Evolutionary conservation across 2,113 vertebrate genomes (phyloP).

Genomic region (Propithecus coquereli): DNA sequence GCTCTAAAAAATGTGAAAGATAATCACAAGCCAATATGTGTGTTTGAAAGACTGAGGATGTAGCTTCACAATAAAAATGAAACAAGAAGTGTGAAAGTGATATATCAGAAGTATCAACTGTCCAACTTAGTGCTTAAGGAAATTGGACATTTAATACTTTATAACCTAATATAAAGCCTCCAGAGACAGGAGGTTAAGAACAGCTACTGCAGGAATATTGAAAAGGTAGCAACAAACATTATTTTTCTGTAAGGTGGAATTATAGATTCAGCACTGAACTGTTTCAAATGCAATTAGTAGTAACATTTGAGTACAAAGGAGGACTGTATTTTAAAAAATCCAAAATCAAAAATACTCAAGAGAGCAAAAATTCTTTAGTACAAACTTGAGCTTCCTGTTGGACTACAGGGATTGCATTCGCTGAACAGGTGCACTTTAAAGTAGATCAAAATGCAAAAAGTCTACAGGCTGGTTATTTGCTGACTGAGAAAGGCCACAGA

Average conservation of each 20-base stretch:
- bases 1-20: too few relatives aligned
- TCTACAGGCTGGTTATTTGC: not conserved
- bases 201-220: not conserved
- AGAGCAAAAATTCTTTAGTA: not conserved
- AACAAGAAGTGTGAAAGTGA: too few relatives aligned
- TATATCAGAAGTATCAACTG: too few relatives aligned
- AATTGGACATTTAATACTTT: too few relatives aligned
- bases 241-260: not conserved
- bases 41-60: too few relatives aligned
- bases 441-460: slow-evolving; percentile 45
- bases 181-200: not conserved
- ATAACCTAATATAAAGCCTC: not conserved
- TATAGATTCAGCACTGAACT: not conserved
- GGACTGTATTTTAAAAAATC: not conserved
- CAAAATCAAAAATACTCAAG: not conserved
- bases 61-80: too few relatives aligned
- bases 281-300: not conserved
- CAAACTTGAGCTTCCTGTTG: not conserved
- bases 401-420: slow-evolving; percentile 20
- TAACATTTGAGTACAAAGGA: not conserved
- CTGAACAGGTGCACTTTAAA: slow-evolving; percentile 37
- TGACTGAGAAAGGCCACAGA: slow-evolving; percentile 25
- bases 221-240: not conserved
- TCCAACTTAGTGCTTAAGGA: too few relatives aligned
- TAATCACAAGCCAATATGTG: too few relatives aligned